phyloP scores from a whole-genome alignment of 1,140 invertebrate species.

The Patella vulgata region DNA sequence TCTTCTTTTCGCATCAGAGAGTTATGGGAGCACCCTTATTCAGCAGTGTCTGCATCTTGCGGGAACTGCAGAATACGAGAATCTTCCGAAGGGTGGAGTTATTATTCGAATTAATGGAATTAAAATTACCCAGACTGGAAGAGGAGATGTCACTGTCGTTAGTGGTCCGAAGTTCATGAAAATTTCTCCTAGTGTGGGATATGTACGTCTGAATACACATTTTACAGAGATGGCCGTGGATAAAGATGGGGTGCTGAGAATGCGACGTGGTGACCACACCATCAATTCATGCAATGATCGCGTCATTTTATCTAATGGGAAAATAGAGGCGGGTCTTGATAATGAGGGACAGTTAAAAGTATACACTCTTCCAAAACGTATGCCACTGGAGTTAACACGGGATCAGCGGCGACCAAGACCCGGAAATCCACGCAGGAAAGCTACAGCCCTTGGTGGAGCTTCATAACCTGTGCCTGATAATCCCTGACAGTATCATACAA shows the following conservation, averaged over 20 bases:
- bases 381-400: conserved; percentile 9
- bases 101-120: conserved; percentile 52
- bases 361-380: conserved; percentile 13
- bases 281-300: conserved; percentile 35
- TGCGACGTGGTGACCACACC: conserved; percentile 39
- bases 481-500: background rate
- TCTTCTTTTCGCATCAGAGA: conserved; percentile 49
- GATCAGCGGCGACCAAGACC: conserved; percentile 12
- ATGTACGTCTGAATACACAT: conserved; percentile 40
- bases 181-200: conserved; percentile 40
- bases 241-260: conserved; percentile 41
- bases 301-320: conserved; percentile 49
- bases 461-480: background rate
- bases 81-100: conserved; percentile 45
- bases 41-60: conserved; percentile 40
- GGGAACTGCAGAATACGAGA: conserved; percentile 45
- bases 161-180: conserved; percentile 49
- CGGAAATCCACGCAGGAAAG: conserved; percentile 1
- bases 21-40: conserved; percentile 43
- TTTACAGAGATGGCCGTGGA: conserved; percentile 51
- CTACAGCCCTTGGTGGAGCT: conserved; percentile 13
- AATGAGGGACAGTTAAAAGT: conserved; percentile 37
- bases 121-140: conserved; percentile 49
- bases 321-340: conserved; percentile 53
- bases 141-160: conserved; percentile 53